phyloP scores from a whole-genome alignment of 2,797 vertebrate genomes.

The Crotalus adamanteus region DNA sequence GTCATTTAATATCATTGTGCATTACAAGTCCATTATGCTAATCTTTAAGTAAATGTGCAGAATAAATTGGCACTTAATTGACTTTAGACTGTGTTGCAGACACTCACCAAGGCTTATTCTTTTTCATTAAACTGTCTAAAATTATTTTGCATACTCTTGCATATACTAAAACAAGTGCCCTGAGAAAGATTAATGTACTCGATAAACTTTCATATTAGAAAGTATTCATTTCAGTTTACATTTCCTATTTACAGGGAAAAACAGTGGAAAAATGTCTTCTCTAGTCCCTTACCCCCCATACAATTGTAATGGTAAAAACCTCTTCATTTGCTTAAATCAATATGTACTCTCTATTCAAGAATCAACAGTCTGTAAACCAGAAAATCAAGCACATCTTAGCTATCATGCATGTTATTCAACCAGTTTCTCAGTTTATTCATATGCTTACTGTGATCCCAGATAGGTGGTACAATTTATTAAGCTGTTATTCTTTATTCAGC shows the following conservation, averaged over 20 bases:
- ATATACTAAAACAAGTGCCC: background rate
- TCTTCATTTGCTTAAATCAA: background rate
- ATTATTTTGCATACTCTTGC: constrained; percentile 13
- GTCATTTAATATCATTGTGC: constrained; percentile 47
- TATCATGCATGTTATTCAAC: background rate
- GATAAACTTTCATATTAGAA: background rate
- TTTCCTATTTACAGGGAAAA: background rate
- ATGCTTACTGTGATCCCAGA: background rate
- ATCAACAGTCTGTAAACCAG: background rate
- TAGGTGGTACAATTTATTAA: background rate
- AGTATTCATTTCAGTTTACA: background rate
- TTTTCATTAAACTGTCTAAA: constrained; percentile 23
- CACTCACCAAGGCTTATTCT: background rate
- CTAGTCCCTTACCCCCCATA: background rate
- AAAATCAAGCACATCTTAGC: background rate
- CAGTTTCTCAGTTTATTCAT: background rate
- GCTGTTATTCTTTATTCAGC: background rate
- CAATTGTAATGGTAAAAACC: no score
- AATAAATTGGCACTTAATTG: constrained; percentile 25
- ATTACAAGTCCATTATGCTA: constrained; percentile 45
- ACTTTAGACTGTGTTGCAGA: background rate
- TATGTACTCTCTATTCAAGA: background rate
- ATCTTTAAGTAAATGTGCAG: constrained; percentile 35
- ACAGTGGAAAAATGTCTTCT: background rate
- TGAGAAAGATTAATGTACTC: constrained; percentile 1